Evolutionary conservation across 1,140 invertebrate species (phyloP).

Genomic region (Hydropsyche tenuis): DNA sequence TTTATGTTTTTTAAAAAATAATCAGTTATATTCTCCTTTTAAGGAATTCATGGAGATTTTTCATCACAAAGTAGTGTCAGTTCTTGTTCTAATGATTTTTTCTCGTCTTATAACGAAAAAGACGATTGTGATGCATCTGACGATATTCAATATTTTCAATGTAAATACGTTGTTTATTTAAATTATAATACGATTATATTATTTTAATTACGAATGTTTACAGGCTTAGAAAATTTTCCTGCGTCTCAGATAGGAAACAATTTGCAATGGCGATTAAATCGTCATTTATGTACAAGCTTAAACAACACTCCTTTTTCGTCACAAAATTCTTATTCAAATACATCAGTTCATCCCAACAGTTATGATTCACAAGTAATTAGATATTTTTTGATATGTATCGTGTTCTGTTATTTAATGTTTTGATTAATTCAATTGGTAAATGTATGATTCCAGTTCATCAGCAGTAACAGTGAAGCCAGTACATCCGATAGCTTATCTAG

Average conservation of each 20-base stretch:
- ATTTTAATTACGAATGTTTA: conserved; percentile 19
- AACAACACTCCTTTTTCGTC: conserved; percentile 9
- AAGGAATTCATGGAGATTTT: conserved; percentile 59
- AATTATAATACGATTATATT: not conserved
- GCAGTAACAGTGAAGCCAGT: conserved; percentile 55
- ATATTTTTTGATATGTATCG: not conserved
- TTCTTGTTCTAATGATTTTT: conserved; percentile 57
- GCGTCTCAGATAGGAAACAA: conserved; percentile 14
- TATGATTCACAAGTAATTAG: conserved; percentile 37
- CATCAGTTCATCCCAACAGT: conserved; percentile 13
- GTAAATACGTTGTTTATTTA: conserved; percentile 53
- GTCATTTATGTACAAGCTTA: conserved; percentile 41
- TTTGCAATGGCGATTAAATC: conserved; percentile 45
- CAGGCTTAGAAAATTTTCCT: conserved; percentile 22
- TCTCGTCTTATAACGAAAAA: conserved; percentile 56
- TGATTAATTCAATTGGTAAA: not conserved
- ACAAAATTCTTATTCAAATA: conserved; percentile 11
- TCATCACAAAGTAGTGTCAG: conserved; percentile 59
- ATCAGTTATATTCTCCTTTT: conserved; percentile 34
- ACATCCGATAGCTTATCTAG: conserved; percentile 56
- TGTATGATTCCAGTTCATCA: conserved; percentile 51
- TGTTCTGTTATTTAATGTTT: not conserved
- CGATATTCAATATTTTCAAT: conserved; percentile 55
- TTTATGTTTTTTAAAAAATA: not conserved
- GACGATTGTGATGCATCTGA: conserved; percentile 54